Evolutionary conservation across 2,797 vertebrate species (phyloP).

Genomic region (Fratercula arctica): DNA sequence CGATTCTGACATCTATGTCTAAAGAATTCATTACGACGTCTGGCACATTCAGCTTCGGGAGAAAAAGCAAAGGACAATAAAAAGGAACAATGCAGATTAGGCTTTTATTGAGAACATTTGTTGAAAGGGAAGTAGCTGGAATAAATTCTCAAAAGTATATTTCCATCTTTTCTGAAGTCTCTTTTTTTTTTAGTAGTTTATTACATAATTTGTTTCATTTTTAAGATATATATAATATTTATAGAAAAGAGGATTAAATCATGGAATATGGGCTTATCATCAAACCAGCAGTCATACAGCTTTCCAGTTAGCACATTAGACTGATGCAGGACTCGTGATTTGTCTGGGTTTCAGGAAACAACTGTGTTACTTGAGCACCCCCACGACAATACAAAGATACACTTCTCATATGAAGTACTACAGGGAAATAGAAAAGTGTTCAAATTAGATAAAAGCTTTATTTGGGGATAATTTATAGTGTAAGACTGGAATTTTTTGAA

Average conservation of each 20-base stretch:
- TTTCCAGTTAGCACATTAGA: background rate
- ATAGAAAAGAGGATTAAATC: background rate
- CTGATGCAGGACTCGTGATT: background rate
- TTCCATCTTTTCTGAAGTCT: background rate
- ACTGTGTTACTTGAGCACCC: background rate
- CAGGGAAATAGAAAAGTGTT: background rate
- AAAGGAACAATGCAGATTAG: background rate
- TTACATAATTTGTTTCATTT: background rate
- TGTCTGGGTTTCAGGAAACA: background rate
- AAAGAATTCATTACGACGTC: slow-evolving; percentile 21
- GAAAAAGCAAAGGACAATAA: background rate
- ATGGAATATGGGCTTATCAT: background rate
- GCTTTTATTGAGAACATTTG: background rate
- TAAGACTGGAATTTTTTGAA: background rate
- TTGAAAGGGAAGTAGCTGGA: background rate
- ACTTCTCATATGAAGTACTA: background rate
- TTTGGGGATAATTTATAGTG: background rate
- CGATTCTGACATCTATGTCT: slow-evolving; percentile 1
- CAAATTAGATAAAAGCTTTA: background rate
- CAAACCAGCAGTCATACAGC: background rate
- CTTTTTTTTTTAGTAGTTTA: background rate
- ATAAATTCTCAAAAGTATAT: background rate
- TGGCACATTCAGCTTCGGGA: background rate
- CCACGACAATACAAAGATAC: background rate
- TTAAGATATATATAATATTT: background rate